These are phyloP conservation scores for Nipponacmea schrenckii DNA, from an alignment of 2,888 invertebrate genomes.

Conservation along the genomic window DNA sequence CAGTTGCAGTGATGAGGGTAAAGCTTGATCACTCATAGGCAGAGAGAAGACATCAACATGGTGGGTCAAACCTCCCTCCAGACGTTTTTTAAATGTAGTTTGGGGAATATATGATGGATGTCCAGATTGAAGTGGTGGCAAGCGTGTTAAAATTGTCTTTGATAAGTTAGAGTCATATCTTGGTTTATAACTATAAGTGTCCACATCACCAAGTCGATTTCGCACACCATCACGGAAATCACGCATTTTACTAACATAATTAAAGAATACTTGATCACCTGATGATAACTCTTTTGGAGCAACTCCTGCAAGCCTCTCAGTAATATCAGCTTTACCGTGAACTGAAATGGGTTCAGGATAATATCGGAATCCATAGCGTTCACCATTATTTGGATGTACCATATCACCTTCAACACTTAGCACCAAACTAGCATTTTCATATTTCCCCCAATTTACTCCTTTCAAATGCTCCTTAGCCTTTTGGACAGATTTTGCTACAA, in stretches of 20 bases:
- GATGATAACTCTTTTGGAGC: background rate
- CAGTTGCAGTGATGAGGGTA: slow-evolving; percentile 24
- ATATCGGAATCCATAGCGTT: slow-evolving; percentile 49
- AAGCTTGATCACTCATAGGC: slow-evolving; percentile 28
- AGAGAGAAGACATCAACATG: slow-evolving; percentile 37
- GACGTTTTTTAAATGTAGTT: slow-evolving; percentile 36
- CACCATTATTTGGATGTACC: slow-evolving; percentile 39
- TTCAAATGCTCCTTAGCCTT: slow-evolving; percentile 46
- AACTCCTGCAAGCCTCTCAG: background rate
- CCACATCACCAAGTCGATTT: slow-evolving; percentile 16
- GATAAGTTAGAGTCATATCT: slow-evolving; percentile 3
- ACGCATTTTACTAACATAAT: slow-evolving; percentile 32
- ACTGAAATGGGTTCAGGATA: slow-evolving; percentile 53
- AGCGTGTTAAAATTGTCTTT: background rate
- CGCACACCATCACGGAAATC: slow-evolving; percentile 28
- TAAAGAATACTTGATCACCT: slow-evolving; percentile 31
- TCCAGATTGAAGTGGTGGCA: background rate
- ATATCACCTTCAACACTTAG: slow-evolving; percentile 57
- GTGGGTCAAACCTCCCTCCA: slow-evolving; percentile 32
- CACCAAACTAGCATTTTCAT: slow-evolving; percentile 51
- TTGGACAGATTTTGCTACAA: slow-evolving; percentile 49
- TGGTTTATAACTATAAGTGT: background rate
- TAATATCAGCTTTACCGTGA: slow-evolving; percentile 33
- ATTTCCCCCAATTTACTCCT: slow-evolving; percentile 44
- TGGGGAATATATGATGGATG: slow-evolving; percentile 4